phyloP scores from a whole-genome alignment of 2,797 vertebrate genomes.

The Amblyopsis hoosieri region DNA sequence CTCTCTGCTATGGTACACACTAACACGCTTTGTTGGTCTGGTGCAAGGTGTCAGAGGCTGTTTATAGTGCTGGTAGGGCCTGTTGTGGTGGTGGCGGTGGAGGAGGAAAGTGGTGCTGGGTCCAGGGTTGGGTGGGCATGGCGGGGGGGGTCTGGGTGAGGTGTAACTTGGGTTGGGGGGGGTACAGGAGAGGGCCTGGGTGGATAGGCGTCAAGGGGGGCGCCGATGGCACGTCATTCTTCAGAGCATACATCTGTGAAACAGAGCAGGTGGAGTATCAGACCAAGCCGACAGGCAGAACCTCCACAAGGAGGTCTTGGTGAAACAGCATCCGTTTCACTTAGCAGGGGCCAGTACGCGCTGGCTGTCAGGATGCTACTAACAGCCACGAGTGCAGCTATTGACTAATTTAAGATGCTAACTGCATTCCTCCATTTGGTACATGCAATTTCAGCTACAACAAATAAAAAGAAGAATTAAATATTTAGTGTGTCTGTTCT shows the following conservation, averaged over 20 bases:
- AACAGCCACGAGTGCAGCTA: background rate
- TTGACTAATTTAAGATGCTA: background rate
- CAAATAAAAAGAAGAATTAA: constrained; percentile 41
- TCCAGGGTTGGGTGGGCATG: no score
- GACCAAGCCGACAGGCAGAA: constrained; percentile 12
- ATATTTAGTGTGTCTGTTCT: constrained; percentile 27
- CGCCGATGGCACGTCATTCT: constrained; percentile 67
- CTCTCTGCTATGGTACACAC: constrained; percentile 57
- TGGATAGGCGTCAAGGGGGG: constrained; percentile 41
- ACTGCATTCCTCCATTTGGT: background rate
- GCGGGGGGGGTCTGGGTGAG: background rate
- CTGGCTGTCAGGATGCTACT: background rate
- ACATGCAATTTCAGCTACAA: constrained; percentile 20
- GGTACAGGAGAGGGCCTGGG: constrained; percentile 23
- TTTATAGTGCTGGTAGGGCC: constrained; percentile 68
- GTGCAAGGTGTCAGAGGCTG: constrained; percentile 60
- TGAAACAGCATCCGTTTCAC: background rate
- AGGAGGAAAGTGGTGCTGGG: no score
- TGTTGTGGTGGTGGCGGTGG: no score
- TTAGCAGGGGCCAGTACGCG: no score
- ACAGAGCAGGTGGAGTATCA: constrained; percentile 53
- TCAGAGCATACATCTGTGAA: constrained; percentile 74
- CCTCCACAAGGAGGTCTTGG: background rate
- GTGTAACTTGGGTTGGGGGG: constrained; percentile 34
- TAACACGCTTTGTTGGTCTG: constrained; percentile 46